Evolutionary conservation across 2,113 vertebrate species (phyloP).

Genomic region (Motacilla tschutschensis): DNA sequence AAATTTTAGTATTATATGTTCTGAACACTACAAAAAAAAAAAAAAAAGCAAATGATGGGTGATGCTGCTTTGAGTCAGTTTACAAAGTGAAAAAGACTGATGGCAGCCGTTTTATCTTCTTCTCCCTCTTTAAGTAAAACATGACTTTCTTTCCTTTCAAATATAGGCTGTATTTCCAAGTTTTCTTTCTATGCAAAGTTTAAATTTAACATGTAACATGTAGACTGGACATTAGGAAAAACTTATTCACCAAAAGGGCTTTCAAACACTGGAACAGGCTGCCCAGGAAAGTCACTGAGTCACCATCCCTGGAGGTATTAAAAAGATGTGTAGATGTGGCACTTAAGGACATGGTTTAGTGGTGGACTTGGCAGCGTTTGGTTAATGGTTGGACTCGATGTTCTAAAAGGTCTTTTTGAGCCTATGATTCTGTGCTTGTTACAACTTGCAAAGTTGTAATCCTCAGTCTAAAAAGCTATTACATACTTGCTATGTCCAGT

Average conservation of each 20-base stretch:
- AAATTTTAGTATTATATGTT: not conserved
- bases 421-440: not conserved
- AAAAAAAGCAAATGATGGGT: not conserved
- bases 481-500: not conserved
- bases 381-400: not conserved
- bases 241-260: not conserved
- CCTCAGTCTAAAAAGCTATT: not conserved
- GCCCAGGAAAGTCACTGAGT: not conserved
- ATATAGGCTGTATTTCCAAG: not conserved
- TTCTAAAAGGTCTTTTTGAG: not conserved
- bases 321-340: not conserved
- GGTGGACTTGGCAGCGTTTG: not conserved
- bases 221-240: not conserved
- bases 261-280: not conserved
- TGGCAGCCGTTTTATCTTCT: not conserved
- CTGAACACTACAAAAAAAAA: not conserved
- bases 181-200: not conserved
- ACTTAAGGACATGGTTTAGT: not conserved
- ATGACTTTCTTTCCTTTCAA: not conserved
- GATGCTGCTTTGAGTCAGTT: not conserved
- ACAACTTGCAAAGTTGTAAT: not conserved
- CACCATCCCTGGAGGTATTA: not conserved
- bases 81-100: not conserved
- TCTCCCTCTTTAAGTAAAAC: not conserved
- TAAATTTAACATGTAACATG: not conserved